These are phyloP conservation scores for Rhincodon typus DNA, from an alignment of 2,797 vertebrate genomes.

Conservation along the genomic window DNA sequence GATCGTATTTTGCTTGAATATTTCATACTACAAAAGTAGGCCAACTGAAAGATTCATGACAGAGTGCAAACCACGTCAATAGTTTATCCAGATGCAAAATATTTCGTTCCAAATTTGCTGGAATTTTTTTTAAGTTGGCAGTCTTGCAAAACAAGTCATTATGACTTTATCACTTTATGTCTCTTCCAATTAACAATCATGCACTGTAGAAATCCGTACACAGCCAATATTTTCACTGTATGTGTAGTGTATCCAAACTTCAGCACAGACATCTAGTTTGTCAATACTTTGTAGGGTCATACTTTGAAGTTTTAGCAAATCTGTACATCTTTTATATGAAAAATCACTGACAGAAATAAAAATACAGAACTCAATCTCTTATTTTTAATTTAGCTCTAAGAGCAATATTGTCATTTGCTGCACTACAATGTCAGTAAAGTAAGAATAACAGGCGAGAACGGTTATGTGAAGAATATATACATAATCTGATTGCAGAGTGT, in stretches of 20 bases:
- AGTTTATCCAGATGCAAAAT: neutral
- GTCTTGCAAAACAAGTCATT: neutral
- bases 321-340: neutral
- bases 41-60: neutral
- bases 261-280: neutral
- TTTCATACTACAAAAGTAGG: constrained; percentile 21
- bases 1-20: constrained; percentile 19
- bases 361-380: neutral
- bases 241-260: neutral
- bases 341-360: neutral
- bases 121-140: neutral
- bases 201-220: neutral
- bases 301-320: neutral
- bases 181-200: neutral
- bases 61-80: neutral
- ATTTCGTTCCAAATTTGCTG: neutral
- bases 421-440: neutral
- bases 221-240: neutral
- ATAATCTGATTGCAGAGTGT: neutral
- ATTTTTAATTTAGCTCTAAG: neutral
- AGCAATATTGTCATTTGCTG: neutral
- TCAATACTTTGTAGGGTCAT: neutral
- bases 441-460: neutral
- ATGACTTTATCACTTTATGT: neutral
- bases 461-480: neutral